Evolutionary conservation across 2,888 invertebrate species (phyloP).

Genomic region (Cerastoderma edule): DNA sequence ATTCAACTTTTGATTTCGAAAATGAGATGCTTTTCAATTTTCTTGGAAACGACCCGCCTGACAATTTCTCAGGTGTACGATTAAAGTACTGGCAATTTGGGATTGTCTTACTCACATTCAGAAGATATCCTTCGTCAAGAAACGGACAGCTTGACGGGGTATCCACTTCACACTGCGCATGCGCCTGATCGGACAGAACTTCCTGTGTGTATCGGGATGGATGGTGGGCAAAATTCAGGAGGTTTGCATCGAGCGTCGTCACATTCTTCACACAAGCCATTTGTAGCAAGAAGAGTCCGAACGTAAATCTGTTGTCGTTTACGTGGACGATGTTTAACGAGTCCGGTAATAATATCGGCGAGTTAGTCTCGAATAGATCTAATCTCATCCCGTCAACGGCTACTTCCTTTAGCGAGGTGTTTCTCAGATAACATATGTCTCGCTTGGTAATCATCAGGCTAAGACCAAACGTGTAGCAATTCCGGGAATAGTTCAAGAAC

Average conservation of each 20-base stretch:
- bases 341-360: conserved; percentile 12
- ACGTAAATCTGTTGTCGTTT: conserved; percentile 38
- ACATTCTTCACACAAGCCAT: conserved; percentile 24
- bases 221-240: conserved; percentile 15
- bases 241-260: conserved; percentile 4
- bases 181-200: not conserved
- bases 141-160: not conserved
- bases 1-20: conserved; percentile 9
- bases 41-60: conserved; percentile 1
- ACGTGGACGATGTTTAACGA: conserved; percentile 17
- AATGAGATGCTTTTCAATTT: conserved; percentile 7
- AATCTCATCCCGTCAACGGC: conserved; percentile 28
- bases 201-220: not conserved
- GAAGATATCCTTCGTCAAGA: not conserved
- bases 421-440: conserved; percentile 43
- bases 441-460: conserved; percentile 8
- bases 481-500: conserved; percentile 31
- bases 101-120: not conserved
- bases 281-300: conserved; percentile 36
- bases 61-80: not conserved
- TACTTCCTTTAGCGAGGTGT: conserved; percentile 35
- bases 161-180: not conserved
- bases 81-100: not conserved
- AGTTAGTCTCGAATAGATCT: conserved; percentile 27
- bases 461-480: conserved; percentile 35